Evolutionary conservation across 1,140 invertebrate species (phyloP), one percentile per base, ranked within the genome.

Genomic region (Dolichoris vasculosae): DNA sequence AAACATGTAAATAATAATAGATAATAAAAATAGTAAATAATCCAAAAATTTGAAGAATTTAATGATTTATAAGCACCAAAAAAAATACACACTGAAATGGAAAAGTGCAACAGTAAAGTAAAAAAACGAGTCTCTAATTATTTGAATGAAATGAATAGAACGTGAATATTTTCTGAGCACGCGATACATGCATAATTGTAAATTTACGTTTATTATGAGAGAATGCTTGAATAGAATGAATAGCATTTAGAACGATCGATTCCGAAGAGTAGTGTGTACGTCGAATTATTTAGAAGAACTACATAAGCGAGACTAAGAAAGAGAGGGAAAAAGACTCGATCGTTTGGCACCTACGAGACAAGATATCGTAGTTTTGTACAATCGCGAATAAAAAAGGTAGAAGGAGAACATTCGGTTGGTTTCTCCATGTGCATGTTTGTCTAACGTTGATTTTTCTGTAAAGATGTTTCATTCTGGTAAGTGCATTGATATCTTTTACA

Each of bases 131-230:
- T n/a, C 38, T 23, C 6, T 38, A n/a, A 73, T 73, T n/a, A 17
- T 8, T 38, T 3, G 38, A 73, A 73, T 73, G 8, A 43, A 73
- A 26, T n/a, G 38, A 73, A 2, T 11, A n/a, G 26, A 43, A 73
- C 23, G 43, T 26, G 23, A 73, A 35, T 9, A 23, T 15, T 23
- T 43, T 3, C 38, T n/a, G 23, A 4, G 32, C 38, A 43, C 38
- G 38, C 69, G 38, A 73, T 73, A 26, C 69, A 23, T 17, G 23
- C 32, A 38, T 4, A 32, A 40, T 43, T 11, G 17, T 23, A 73
- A 73, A 73, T 73, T 43, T 38, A 73, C 38, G 9, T 43, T 73
- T 73, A 73, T 73, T 73, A 73, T 7, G n/a, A 73, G 69, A 73
- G 43, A 73, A 73, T 73, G 40, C 9, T 1, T 23, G 69, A 73